Conservation (phyloP, 2,113 vertebrate genomes). For the Oncorhynchus kisutch region DNA sequence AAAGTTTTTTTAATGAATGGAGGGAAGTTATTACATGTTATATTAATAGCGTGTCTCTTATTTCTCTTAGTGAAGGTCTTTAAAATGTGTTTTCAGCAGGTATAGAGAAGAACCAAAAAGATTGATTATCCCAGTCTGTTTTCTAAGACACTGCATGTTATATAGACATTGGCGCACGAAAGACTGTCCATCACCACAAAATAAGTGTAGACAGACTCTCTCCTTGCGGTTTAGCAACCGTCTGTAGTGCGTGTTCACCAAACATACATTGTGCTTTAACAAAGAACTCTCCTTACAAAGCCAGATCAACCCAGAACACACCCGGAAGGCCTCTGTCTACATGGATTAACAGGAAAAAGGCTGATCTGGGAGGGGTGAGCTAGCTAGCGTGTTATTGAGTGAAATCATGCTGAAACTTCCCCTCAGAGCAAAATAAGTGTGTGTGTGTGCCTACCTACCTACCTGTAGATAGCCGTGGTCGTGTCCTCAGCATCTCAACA, state of each 20-base stretch:
- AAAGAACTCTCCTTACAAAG: too few species aligned
- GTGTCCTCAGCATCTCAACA: neutral
- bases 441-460: neutral
- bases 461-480: too few species aligned
- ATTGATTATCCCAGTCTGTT: neutral
- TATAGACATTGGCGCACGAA: too few species aligned
- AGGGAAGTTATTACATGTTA: constrained; percentile 30
- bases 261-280: too few species aligned
- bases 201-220: neutral
- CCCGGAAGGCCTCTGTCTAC: neutral
- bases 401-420: neutral
- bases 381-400: neutral
- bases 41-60: constrained; percentile 6
- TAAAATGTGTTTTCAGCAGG: neutral
- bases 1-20: constrained; percentile 20
- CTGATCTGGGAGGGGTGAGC: neutral
- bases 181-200: too few species aligned
- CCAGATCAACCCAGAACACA: neutral
- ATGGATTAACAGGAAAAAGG: neutral
- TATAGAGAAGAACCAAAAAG: neutral
- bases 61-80: constrained; percentile 1
- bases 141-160: neutral
- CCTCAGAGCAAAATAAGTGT: neutral
- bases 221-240: neutral
- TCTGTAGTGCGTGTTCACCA: too few species aligned